Evolutionary conservation across 2,797 vertebrate species (phyloP).

Genomic region (Ceryle rudis): DNA sequence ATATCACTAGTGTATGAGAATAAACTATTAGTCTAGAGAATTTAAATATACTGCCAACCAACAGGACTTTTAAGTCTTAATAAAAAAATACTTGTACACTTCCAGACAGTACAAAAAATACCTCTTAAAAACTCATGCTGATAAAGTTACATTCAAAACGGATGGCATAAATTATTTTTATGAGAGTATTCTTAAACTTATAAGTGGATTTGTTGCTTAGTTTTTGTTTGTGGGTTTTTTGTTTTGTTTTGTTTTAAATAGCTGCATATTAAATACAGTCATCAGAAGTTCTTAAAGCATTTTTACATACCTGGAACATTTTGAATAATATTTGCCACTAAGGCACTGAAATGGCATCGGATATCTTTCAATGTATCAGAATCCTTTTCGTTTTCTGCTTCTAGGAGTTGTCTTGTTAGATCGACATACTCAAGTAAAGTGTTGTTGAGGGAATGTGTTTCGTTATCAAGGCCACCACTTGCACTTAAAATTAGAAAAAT

Average conservation of each 20-base stretch:
- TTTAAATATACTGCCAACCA: neutral
- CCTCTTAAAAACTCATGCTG: neutral
- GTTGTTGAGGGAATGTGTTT: slow-evolving; percentile 97
- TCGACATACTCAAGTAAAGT: slow-evolving; percentile 97
- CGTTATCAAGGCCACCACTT: slow-evolving; percentile 95
- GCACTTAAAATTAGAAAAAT: slow-evolving; percentile 80
- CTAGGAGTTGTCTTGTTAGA: slow-evolving; percentile 94
- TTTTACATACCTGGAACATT: slow-evolving; percentile 93
- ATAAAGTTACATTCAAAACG: neutral
- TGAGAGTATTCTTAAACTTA: neutral
- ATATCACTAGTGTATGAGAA: neutral
- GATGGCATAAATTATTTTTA: neutral
- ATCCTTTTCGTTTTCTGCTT: slow-evolving; percentile 99
- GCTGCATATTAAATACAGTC: neutral
- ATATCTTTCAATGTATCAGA: slow-evolving; percentile 97
- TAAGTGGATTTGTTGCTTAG: neutral
- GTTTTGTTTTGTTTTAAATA: neutral
- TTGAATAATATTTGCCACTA: slow-evolving; percentile 99
- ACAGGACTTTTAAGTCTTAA: neutral
- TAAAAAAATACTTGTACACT: neutral
- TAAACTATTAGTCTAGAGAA: neutral
- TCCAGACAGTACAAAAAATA: neutral
- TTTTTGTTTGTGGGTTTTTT: neutral
- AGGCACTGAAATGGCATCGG: slow-evolving; percentile 98
- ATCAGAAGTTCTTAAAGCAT: neutral